Percentiles rank a stretch among this genome's conserved stretches.
These are phyloP conservation scores for Danaus chrysippus DNA, from an alignment of 2,888 invertebrate genomes.

Conservation along the genomic window DNA sequence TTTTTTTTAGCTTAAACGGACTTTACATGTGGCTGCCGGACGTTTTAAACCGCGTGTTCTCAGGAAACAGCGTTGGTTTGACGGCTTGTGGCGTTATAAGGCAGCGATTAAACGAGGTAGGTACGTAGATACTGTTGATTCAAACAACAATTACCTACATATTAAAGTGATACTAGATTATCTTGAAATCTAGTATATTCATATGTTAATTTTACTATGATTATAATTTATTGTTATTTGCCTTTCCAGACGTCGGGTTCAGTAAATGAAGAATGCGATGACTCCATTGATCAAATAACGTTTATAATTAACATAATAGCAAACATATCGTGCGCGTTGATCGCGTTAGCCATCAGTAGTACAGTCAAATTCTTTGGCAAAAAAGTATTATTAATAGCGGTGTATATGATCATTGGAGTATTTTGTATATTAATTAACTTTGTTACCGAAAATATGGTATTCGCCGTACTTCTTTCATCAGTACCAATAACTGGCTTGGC, in stretches of 20 bases:
- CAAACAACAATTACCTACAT: too few relatives aligned
- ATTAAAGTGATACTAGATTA: too few relatives aligned
- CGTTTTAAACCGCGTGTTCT: constrained; percentile 74
- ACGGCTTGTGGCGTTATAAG: constrained; percentile 66
- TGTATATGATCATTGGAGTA: constrained; percentile 52
- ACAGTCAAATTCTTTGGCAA: constrained; percentile 63
- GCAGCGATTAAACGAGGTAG: constrained; percentile 55
- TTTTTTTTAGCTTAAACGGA: constrained; percentile 69
- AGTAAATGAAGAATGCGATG: constrained; percentile 46
- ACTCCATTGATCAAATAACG: constrained; percentile 57
- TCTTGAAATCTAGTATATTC: too few relatives aligned
- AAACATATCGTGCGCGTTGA: constrained; percentile 50
- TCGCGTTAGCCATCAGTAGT: constrained; percentile 54
- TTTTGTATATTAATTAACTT: constrained; percentile 61
- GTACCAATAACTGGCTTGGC: constrained; percentile 56
- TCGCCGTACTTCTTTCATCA: constrained; percentile 59
- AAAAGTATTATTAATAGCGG: constrained; percentile 52
- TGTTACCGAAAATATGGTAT: constrained; percentile 55
- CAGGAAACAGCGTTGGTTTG: constrained; percentile 42
- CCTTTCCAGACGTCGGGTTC: constrained; percentile 47
- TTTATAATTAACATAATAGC: constrained; percentile 59
- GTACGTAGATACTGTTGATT: constrained; percentile 10
- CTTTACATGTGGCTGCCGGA: constrained; percentile 80
- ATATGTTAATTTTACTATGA: too few relatives aligned
- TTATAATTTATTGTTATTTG: too few relatives aligned